These are phyloP conservation scores for Varanus salvator DNA, from an alignment of 2,113 vertebrate genomes.

Conservation along the genomic window DNA sequence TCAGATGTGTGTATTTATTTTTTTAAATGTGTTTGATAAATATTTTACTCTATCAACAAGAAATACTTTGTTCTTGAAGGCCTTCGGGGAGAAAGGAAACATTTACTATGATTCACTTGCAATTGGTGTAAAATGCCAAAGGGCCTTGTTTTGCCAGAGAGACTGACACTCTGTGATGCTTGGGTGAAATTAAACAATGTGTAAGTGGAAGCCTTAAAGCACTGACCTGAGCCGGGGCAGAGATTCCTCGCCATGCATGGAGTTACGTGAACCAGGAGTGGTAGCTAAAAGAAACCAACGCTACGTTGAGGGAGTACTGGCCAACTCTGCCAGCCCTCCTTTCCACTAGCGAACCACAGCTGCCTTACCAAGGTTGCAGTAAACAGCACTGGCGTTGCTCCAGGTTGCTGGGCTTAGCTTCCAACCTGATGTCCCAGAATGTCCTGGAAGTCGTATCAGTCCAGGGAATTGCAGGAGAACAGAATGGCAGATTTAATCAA, in stretches of 20 bases:
- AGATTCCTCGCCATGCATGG: not conserved
- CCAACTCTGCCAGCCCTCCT: not conserved
- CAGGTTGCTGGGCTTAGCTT: not conserved
- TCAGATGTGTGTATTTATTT: conserved; percentile 57
- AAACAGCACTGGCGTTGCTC: not conserved
- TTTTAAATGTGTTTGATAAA: conserved; percentile 72
- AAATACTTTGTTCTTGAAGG: conserved; percentile 70
- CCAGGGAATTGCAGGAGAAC: not conserved
- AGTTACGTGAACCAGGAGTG: not conserved
- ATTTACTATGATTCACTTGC: conserved; percentile 51
- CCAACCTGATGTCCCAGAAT: not conserved
- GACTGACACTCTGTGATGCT: not conserved
- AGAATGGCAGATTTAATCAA: not conserved
- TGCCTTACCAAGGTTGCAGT: not conserved
- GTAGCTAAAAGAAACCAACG: not conserved
- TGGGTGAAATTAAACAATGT: fast-evolving
- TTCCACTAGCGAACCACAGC: not conserved
- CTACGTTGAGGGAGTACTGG: not conserved
- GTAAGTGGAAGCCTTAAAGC: not conserved
- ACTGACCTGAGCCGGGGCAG: no score
- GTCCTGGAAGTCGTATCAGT: not conserved
- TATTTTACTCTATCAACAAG: conserved; percentile 70
- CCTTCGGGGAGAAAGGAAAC: conserved; percentile 24
- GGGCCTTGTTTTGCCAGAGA: conserved; percentile 14
- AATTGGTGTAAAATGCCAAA: conserved; percentile 16